These are phyloP conservation scores for Andricus quercusramuli DNA, from an alignment of 2,888 invertebrate genomes.

Conservation along the genomic window DNA sequence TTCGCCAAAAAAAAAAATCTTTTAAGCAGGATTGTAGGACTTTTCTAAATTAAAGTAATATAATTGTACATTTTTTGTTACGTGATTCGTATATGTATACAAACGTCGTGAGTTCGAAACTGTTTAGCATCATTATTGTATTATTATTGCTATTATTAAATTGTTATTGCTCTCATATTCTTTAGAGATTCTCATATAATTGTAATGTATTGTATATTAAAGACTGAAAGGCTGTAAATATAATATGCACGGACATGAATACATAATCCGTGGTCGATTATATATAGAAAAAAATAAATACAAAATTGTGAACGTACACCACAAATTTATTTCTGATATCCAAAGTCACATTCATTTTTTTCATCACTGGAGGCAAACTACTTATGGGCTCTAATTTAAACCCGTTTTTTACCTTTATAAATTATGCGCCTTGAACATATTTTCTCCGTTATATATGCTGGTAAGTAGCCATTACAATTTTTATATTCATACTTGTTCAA, in stretches of 20 bases:
- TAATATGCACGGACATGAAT: conserved; percentile 56
- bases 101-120: conserved; percentile 31
- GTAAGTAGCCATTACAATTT: no score
- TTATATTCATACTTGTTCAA: no score
- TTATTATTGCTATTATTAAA: conserved; percentile 64
- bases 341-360: not conserved
- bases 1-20: not conserved
- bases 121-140: conserved; percentile 60
- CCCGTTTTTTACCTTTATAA: not conserved
- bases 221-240: conserved; percentile 77
- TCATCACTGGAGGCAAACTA: not conserved
- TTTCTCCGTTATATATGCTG: not conserved
- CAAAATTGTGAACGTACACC: not conserved
- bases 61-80: conserved; percentile 10
- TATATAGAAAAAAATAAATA: not conserved
- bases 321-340: not conserved
- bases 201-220: conserved; percentile 74
- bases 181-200: conserved; percentile 52
- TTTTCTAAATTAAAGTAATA: not conserved
- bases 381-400: no score
- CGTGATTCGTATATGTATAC: not conserved
- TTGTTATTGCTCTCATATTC: conserved; percentile 63
- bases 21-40: not conserved
- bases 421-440: no score
- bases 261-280: not conserved